A percentile compares a stretch with the other conserved stretches of the same genome.
Evolutionary conservation across 2,797 vertebrate genomes (phyloP).

Genomic region (Cyclopterus lumpus): DNA sequence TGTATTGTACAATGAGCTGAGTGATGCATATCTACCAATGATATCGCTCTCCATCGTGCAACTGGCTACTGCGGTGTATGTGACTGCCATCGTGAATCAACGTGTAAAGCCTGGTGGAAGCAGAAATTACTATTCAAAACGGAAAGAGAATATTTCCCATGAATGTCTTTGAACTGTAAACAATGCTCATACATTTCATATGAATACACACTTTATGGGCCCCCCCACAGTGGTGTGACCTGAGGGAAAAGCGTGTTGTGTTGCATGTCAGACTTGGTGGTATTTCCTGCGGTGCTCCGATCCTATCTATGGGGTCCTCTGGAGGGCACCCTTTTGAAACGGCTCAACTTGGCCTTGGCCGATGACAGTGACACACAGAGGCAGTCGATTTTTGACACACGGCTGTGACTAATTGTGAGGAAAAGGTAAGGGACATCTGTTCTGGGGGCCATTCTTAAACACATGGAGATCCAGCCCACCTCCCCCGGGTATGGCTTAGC

Average conservation of each 20-base stretch:
- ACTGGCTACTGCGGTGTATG: constrained; percentile 19
- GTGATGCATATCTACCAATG: constrained; percentile 41
- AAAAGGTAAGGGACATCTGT: constrained; percentile 64
- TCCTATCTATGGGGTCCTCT: constrained; percentile 63
- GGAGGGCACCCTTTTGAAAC: constrained; percentile 59
- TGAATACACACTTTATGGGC: constrained; percentile 48
- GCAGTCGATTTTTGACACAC: constrained; percentile 55
- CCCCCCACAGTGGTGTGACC: constrained; percentile 31
- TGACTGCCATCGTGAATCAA: constrained; percentile 27
- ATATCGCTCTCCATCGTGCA: constrained; percentile 23
- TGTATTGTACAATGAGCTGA: constrained; percentile 40
- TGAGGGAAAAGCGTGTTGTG: constrained; percentile 55
- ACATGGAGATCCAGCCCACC: constrained; percentile 53
- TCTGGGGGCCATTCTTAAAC: constrained; percentile 51
- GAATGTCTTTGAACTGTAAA: constrained; percentile 60
- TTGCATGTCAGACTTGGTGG: constrained; percentile 57
- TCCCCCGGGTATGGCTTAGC: constrained; percentile 43
- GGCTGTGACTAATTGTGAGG: constrained; percentile 71
- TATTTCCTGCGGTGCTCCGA: constrained; percentile 68
- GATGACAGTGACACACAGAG: constrained; percentile 65
- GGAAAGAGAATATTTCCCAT: constrained; percentile 26
- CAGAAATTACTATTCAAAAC: constrained; percentile 21
- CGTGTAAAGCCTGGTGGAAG: constrained; percentile 10
- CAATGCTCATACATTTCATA: constrained; percentile 55
- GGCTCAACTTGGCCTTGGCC: constrained; percentile 58